These are phyloP conservation scores for Eustalomyia histrio DNA, from an alignment of 2,888 invertebrate genomes.

Conservation along the genomic window DNA sequence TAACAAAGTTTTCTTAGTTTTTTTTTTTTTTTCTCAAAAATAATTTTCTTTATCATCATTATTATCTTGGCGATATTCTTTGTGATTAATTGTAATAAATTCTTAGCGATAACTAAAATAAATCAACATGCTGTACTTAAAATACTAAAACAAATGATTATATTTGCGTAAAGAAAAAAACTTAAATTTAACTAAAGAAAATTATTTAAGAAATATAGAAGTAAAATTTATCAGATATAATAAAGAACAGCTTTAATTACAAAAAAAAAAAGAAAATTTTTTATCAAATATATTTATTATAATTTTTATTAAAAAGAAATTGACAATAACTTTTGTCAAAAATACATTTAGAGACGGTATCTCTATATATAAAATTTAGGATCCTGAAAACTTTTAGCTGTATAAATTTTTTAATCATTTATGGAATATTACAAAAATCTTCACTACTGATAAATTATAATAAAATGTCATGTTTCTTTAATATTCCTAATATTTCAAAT, in stretches of 20 bases:
- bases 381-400: too few species aligned
- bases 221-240: slow-evolving; percentile 10
- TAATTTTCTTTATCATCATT: not conserved
- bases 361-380: too few species aligned
- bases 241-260: slow-evolving; percentile 18
- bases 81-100: slow-evolving; percentile 54
- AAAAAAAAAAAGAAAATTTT: not conserved
- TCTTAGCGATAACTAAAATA: slow-evolving; percentile 47
- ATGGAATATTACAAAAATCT: too few species aligned
- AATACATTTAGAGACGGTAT: too few species aligned
- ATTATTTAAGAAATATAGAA: not conserved
- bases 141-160: slow-evolving; percentile 3
- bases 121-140: slow-evolving; percentile 53
- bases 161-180: slow-evolving; percentile 1
- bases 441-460: too few species aligned
- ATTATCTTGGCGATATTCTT: not conserved
- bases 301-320: too few species aligned
- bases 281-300: too few species aligned
- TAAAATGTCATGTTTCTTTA: too few species aligned
- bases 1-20: slow-evolving; percentile 29
- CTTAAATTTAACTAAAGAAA: slow-evolving; percentile 5
- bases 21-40: not conserved
- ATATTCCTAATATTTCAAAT: too few species aligned
- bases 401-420: too few species aligned
- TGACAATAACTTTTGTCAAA: too few species aligned